These are phyloP conservation scores for Oscheius sp. DNA, from an alignment of 2,888 invertebrate genomes.

Conservation along the genomic window DNA sequence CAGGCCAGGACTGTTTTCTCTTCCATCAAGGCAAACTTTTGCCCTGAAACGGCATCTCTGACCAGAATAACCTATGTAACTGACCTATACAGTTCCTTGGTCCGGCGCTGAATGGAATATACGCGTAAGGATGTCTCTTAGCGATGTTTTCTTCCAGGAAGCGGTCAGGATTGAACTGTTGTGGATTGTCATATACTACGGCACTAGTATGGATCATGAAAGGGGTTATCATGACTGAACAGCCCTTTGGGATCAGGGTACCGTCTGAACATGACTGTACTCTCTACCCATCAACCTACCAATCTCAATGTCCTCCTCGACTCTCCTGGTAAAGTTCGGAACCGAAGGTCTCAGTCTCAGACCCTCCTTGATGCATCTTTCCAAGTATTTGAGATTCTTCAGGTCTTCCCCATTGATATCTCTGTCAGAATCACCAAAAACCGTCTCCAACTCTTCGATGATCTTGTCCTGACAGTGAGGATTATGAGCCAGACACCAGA, in stretches of 20 bases:
- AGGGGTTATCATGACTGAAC: slow-evolving; percentile 50
- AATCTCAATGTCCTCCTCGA: slow-evolving; percentile 70
- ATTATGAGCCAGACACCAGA: slow-evolving; percentile 74
- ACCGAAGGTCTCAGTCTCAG: slow-evolving; percentile 63
- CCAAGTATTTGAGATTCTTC: slow-evolving; percentile 62
- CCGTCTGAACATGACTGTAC: slow-evolving; percentile 44
- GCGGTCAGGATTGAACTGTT: slow-evolving; percentile 49
- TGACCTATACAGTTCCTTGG: slow-evolving; percentile 76
- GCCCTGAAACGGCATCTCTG: slow-evolving; percentile 35
- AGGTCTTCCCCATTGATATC: slow-evolving; percentile 71
- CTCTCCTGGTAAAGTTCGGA: slow-evolving; percentile 53
- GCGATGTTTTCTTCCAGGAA: slow-evolving; percentile 49
- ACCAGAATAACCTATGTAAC: neutral
- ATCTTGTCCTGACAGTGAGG: slow-evolving; percentile 74
- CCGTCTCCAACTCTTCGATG: slow-evolving; percentile 64
- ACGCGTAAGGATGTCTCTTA: slow-evolving; percentile 75
- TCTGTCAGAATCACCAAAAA: slow-evolving; percentile 68
- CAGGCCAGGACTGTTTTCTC: slow-evolving; percentile 74
- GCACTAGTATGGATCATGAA: slow-evolving; percentile 56
- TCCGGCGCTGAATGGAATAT: slow-evolving; percentile 77
- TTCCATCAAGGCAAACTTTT: slow-evolving; percentile 58
- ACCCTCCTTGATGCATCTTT: slow-evolving; percentile 61
- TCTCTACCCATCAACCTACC: slow-evolving; percentile 36
- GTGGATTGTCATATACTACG: slow-evolving; percentile 34
- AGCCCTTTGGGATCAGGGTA: slow-evolving; percentile 46